Evolutionary conservation across 2,888 invertebrate genomes (phyloP).

Genomic region (Neria commutata): DNA sequence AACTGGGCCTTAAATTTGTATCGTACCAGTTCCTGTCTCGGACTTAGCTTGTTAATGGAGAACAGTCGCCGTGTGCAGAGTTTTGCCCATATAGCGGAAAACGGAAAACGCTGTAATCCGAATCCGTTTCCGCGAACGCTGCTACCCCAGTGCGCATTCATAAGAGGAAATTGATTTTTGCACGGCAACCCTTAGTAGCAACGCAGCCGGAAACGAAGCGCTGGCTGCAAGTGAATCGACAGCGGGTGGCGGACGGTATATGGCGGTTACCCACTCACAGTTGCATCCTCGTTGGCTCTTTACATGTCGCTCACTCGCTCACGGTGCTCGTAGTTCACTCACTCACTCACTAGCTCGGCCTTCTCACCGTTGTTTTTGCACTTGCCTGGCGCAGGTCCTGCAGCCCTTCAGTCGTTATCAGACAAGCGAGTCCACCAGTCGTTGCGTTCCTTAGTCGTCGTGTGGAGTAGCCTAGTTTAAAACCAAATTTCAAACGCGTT

Average conservation of each 20-base stretch:
- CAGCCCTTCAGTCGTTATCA: constrained; percentile 61
- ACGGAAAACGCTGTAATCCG: constrained; percentile 2
- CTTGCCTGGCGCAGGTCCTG: constrained; percentile 50
- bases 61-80: too few relatives aligned
- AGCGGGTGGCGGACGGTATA: not conserved
- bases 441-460: constrained; percentile 60
- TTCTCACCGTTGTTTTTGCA: constrained; percentile 21
- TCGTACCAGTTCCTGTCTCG: too few relatives aligned
- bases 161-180: constrained; percentile 25
- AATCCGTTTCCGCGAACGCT: constrained; percentile 10
- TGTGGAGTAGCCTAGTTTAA: constrained; percentile 58
- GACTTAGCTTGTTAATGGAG: too few relatives aligned
- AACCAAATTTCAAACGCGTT: constrained; percentile 42
- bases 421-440: constrained; percentile 61
- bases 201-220: not conserved
- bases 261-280: constrained; percentile 1
- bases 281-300: not conserved
- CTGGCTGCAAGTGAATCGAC: not conserved
- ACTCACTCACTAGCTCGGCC: constrained; percentile 6
- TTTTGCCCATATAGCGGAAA: too few relatives aligned
- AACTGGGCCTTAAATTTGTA: too few relatives aligned
- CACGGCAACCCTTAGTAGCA: constrained; percentile 27
- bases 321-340: constrained; percentile 37
- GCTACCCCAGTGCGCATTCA: not conserved
- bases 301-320: not conserved